Evolutionary conservation across 2,113 vertebrate species (phyloP), one percentile per base, ranked within the genome.

Genomic region (Proterorhinus semilunaris): DNA sequence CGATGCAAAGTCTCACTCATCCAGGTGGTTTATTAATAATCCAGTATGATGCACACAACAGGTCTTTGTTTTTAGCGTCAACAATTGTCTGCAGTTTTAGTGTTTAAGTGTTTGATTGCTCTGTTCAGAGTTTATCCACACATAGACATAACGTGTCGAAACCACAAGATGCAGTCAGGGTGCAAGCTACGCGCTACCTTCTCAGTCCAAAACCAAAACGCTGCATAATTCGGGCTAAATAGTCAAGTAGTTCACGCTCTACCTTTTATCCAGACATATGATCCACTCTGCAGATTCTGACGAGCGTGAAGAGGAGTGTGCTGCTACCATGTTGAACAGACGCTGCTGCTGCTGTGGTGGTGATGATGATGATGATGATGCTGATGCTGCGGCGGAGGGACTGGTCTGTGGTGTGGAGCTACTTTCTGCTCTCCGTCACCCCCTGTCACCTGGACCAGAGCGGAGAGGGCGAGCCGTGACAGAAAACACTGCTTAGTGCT

Each of bases 211-310:
- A 61, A n/a, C 9, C 42, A 10, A 43, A 5, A 42, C 2, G 27
- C 27, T 36, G 4, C 4, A 36, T 36, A 36, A 4, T 36, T 36
- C 27, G 27, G 27, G 27, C 27, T 52, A 11, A 62, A 65, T 7
- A 36, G 68, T 27, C 55, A 44, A 4, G 13, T 7, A 10, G 0
- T 48, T 27, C 15, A 10, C 16, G 44, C 45, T 5, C 6, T 95
- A 98, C 97, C 97, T 96, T 86, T 98, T 98, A 90, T 98, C 97
- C 84, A 98, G 90, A 87, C 96, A 97, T 79, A 95, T 89, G 84
- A 98, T 95, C 96, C 97, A 97, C 88, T 96, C 95, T 75, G 92
- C 85, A 66, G 96, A 95, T 73, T 96, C 94, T 54, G 95, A 91
- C 63, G 95, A 87, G 87, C 95, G 95, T 68, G 94, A 91, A 68